A percentile compares a stretch with the other conserved stretches of the same genome.
phyloP scores from a whole-genome alignment of 2,888 invertebrate species.

The Hirtodrosophila alboralis region DNA sequence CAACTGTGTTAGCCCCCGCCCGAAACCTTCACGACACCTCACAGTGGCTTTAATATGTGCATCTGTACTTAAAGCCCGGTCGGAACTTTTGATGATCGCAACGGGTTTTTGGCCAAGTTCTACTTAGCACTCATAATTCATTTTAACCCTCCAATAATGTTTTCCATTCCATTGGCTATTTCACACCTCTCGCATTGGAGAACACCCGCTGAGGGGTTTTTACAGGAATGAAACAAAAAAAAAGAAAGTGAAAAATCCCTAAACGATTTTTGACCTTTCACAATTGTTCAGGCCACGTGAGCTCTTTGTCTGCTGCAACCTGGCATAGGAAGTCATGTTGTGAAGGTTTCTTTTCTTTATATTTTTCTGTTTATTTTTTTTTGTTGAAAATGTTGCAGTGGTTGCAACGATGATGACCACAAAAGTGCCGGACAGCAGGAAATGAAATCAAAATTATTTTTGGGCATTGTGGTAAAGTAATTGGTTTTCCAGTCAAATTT shows the following conservation, averaged over 20 bases:
- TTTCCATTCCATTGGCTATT: slow-evolving; percentile 20
- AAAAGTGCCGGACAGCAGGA: slow-evolving; percentile 61
- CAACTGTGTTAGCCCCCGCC: slow-evolving; percentile 63
- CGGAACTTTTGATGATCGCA: slow-evolving; percentile 53
- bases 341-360: slow-evolving; percentile 22
- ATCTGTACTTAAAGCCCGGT: slow-evolving; percentile 25
- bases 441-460: slow-evolving; percentile 75
- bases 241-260: slow-evolving; percentile 67
- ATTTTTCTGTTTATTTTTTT: slow-evolving; percentile 24
- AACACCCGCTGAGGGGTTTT: slow-evolving; percentile 49
- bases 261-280: slow-evolving; percentile 64
- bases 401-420: slow-evolving; percentile 61
- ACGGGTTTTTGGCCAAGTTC: slow-evolving; percentile 25
- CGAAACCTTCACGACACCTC: neutral
- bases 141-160: slow-evolving; percentile 33
- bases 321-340: slow-evolving; percentile 28
- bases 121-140: slow-evolving; percentile 54
- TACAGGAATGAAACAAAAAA: slow-evolving; percentile 11
- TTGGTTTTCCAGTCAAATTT: slow-evolving; percentile 71
- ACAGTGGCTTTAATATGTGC: slow-evolving; percentile 10
- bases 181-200: slow-evolving; percentile 62
- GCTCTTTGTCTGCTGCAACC: slow-evolving; percentile 52
- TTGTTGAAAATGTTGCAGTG: slow-evolving; percentile 56
- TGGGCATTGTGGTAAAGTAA: slow-evolving; percentile 71
- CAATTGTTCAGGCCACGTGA: slow-evolving; percentile 67